Evolutionary conservation across 2,888 invertebrate species (phyloP).

Genomic region (Dusona sp.): DNA sequence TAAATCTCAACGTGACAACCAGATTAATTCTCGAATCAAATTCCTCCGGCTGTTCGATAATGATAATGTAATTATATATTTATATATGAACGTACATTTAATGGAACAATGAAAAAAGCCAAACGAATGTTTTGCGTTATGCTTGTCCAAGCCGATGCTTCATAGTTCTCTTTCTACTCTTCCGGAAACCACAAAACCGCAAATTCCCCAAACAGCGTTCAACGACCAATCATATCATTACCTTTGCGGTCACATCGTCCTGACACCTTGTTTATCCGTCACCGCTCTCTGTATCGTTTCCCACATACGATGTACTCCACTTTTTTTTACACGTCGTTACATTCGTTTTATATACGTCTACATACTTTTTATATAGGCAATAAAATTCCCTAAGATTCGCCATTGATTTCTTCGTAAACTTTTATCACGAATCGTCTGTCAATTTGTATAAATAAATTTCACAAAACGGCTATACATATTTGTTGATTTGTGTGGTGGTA

Average conservation of each 20-base stretch:
- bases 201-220: constrained; percentile 81
- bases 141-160: constrained; percentile 32
- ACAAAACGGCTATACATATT: background rate
- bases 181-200: constrained; percentile 84
- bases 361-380: background rate
- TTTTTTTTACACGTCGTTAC: constrained; percentile 1
- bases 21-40: constrained; percentile 33
- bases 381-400: background rate
- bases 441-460: background rate
- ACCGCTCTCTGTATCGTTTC: constrained; percentile 58
- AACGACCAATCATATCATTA: constrained; percentile 84
- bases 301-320: constrained; percentile 37
- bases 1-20: constrained; percentile 54
- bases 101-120: constrained; percentile 41
- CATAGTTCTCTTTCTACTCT: constrained; percentile 27
- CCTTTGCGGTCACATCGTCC: constrained; percentile 82
- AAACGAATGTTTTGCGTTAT: constrained; percentile 39
- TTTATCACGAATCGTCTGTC: background rate
- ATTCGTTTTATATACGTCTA: background rate
- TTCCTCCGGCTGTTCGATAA: constrained; percentile 40
- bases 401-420: background rate
- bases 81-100: background rate
- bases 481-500: background rate
- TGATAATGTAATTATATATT: constrained; percentile 18
- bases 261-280: constrained; percentile 83